A percentile compares a stretch with the other conserved stretches of the same genome.
Evolutionary conservation across 1,140 invertebrate species (phyloP).

Genomic region (Scaptomyza graminum): DNA sequence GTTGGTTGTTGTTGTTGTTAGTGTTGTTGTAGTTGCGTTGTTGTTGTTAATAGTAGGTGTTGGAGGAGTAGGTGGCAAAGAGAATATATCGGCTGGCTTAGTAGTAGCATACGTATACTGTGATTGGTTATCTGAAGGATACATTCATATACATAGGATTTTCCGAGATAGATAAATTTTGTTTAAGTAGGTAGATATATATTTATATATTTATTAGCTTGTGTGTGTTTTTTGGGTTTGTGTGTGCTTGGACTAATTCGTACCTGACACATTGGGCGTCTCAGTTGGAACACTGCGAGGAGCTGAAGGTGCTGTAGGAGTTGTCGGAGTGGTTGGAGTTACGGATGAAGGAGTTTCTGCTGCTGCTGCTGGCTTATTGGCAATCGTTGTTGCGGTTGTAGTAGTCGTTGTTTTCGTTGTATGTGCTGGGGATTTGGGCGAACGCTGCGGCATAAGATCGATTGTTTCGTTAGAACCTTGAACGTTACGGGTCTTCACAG

Average conservation of each 20-base stretch:
- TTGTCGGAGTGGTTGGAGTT: slow-evolving; percentile 30
- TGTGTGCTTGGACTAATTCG: slow-evolving; percentile 58
- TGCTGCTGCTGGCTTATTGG: slow-evolving; percentile 18
- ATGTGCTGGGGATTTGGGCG: slow-evolving; percentile 56
- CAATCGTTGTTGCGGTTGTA: slow-evolving; percentile 13
- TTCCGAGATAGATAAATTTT: slow-evolving; percentile 52
- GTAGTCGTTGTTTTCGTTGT: slow-evolving; percentile 9
- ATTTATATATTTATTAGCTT: slow-evolving; percentile 11
- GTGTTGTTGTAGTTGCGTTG: slow-evolving; percentile 58
- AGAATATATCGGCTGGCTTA: slow-evolving; percentile 82
- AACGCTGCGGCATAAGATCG: slow-evolving; percentile 61
- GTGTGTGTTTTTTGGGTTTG: slow-evolving; percentile 3
- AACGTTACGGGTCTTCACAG: slow-evolving; percentile 55
- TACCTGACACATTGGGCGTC: slow-evolving; percentile 70
- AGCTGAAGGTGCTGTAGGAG: slow-evolving; percentile 14
- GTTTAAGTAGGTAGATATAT: slow-evolving; percentile 11
- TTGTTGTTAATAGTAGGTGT: slow-evolving; percentile 77
- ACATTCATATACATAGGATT: slow-evolving; percentile 78
- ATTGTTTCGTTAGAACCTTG: slow-evolving; percentile 64
- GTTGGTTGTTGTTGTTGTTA: slow-evolving; percentile 48
- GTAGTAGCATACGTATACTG: slow-evolving; percentile 82
- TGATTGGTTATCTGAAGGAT: slow-evolving; percentile 81
- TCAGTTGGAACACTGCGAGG: slow-evolving; percentile 32
- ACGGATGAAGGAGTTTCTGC: slow-evolving; percentile 26
- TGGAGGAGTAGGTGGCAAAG: slow-evolving; percentile 75